Base-by-base conservation (phyloP, 2,113 vertebrate genomes). In the Piprites chloris region DNA sequence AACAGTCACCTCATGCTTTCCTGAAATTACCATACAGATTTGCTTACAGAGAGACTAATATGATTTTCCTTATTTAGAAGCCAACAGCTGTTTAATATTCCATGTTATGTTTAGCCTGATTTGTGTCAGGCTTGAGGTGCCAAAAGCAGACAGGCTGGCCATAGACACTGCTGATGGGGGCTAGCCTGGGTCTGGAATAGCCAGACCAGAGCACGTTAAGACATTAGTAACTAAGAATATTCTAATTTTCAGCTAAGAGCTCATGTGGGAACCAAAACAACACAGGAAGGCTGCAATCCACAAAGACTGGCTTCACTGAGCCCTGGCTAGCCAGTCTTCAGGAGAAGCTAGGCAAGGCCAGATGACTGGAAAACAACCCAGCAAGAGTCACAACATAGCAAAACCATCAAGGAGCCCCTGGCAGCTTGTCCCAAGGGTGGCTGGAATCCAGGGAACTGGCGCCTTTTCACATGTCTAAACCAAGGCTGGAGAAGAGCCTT, bases 1-100 rank as follows among this genome's bases (percentile, higher is more conserved):
- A 76, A 85, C 49, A 87, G 55, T 46, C 42, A 84, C 26, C 47
- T 93, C 59, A 8, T 49, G 41, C 24, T 87, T 97, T 92, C 74
- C 77, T 88, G 50, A 93, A 96, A 96, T 91, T 75, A 92, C 86
- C 76, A 82, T n/a, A 87, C 22, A 85, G 80, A 88, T 85, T 63
- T 82, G 69, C 91, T 97, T 75, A n/a, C n/a, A 76, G 33, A 92
- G 62, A 49, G 47, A 93, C 71, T 94, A 96, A 97, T 77, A 78
- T 16, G 26, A 93, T 93, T 93, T 82, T 85, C 80, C 83, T 94
- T 92, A 92, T 84, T 97, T 94, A 96, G 71, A 92, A 91, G 35
- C 73, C 82, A 90, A 93, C 91, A 96, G 96, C 96, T 97, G 68
- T 93, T 95, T 96, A 95, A 94, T 59, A 96, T 17, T 69, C 71